A percentile compares a stretch with the other conserved stretches of the same genome.
phyloP scores from a whole-genome alignment of 2,888 invertebrate species.

The Lepidocyrtinus sp. region DNA sequence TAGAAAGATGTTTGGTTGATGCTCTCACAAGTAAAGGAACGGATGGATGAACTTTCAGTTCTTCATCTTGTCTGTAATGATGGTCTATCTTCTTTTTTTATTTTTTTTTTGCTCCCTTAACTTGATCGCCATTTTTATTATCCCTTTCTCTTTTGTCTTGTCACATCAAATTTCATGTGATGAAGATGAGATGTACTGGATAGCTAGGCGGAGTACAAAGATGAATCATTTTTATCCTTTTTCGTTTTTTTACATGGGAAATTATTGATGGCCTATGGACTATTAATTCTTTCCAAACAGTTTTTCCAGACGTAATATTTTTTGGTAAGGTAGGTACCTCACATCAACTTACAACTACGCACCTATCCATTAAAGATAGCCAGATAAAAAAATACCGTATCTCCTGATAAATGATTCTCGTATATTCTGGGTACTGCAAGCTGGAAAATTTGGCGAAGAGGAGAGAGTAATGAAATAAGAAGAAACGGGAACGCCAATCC shows the following conservation, averaged over 20 bases:
- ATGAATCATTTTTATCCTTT: constrained; percentile 31
- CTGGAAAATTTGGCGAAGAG: too few species aligned
- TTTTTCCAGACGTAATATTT: background rate
- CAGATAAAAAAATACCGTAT: too few species aligned
- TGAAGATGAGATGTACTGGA: constrained; percentile 13
- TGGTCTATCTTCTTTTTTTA: background rate
- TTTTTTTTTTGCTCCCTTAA: background rate
- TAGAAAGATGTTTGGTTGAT: background rate
- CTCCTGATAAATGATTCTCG: too few species aligned
- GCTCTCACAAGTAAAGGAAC: background rate
- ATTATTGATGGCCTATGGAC: constrained; percentile 14
- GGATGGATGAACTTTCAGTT: background rate
- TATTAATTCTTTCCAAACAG: background rate
- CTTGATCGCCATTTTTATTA: constrained; percentile 4
- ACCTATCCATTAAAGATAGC: too few species aligned
- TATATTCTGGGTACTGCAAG: too few species aligned
- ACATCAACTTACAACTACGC: too few species aligned
- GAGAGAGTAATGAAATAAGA: background rate
- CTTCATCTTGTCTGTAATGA: constrained; percentile 4
- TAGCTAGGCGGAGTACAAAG: background rate
- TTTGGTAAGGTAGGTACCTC: too few species aligned
- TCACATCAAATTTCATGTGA: constrained; percentile 20
- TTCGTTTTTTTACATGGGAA: constrained; percentile 2
- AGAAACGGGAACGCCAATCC: constrained; percentile 2
- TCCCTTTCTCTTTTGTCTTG: constrained; percentile 5